phyloP scores from a whole-genome alignment of 2,888 invertebrate species.

The Argyresthia goedartella region DNA sequence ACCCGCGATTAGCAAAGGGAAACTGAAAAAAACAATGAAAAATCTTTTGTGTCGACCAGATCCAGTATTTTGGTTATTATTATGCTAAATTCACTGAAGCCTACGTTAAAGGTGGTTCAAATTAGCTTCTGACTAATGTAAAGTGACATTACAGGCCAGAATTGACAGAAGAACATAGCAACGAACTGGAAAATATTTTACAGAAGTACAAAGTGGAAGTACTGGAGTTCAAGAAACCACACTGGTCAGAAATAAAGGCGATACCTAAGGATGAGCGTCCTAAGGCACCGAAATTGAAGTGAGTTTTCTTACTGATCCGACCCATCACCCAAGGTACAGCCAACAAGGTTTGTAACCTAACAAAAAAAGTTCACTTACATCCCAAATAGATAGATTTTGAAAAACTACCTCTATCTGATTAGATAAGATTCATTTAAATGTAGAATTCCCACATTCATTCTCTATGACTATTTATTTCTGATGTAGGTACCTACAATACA shows the following conservation, averaged over 20 bases:
- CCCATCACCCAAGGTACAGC: too few species aligned
- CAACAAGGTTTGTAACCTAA: too few species aligned
- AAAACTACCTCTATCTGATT: background rate
- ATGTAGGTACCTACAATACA: too few species aligned
- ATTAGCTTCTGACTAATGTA: background rate
- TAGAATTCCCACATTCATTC: background rate
- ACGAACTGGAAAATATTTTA: constrained; percentile 23
- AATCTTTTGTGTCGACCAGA: constrained; percentile 56
- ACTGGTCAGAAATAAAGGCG: constrained; percentile 46
- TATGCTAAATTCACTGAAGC: too few species aligned
- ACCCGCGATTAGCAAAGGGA: constrained; percentile 39
- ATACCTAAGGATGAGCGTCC: constrained; percentile 48
- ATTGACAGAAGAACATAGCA: constrained; percentile 27
- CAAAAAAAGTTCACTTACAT: too few species aligned
- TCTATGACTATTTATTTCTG: background rate
- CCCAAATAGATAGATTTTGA: too few species aligned
- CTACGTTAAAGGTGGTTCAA: background rate
- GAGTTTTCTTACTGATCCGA: constrained; percentile 14
- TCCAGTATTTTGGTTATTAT: constrained; percentile 40
- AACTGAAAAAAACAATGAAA: constrained; percentile 55
- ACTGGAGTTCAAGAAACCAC: constrained; percentile 40
- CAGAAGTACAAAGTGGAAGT: constrained; percentile 32
- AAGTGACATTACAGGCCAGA: constrained; percentile 31
- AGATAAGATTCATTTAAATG: background rate
- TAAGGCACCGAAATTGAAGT: constrained; percentile 39